A percentile compares a stretch with the other conserved stretches of the same genome.
Evolutionary conservation across 1,140 invertebrate species (phyloP).

Genomic region (Myzus persicae): DNA sequence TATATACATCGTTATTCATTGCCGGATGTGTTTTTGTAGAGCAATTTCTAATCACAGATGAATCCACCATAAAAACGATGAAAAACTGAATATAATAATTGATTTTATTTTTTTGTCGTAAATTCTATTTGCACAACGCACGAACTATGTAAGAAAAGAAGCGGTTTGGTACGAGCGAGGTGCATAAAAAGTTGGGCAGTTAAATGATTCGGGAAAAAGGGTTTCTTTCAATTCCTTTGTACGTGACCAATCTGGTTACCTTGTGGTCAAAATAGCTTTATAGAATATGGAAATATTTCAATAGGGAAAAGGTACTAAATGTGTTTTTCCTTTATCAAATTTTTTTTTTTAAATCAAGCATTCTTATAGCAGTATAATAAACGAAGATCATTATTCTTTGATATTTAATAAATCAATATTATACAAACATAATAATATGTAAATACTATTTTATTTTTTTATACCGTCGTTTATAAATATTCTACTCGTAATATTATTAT

Average conservation of each 20-base stretch:
- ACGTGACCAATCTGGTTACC: constrained; percentile 6
- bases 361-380: background rate
- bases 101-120: background rate
- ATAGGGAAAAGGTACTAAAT: background rate
- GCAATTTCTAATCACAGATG: background rate
- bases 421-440: background rate
- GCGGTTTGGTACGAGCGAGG: background rate
- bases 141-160: background rate
- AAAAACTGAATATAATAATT: background rate
- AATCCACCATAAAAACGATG: background rate
- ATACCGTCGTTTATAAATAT: background rate
- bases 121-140: background rate
- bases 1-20: background rate
- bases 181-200: background rate
- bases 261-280: background rate
- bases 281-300: constrained; percentile 20
- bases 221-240: background rate
- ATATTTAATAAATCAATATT: background rate
- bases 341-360: background rate
- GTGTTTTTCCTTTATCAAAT: background rate
- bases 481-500: background rate
- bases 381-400: background rate
- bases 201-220: background rate
- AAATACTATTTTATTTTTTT: background rate
- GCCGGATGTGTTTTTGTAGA: background rate